These are phyloP conservation scores for Antechinus stuartii DNA, from an alignment of 2,113 vertebrate species.

Conservation along the genomic window DNA sequence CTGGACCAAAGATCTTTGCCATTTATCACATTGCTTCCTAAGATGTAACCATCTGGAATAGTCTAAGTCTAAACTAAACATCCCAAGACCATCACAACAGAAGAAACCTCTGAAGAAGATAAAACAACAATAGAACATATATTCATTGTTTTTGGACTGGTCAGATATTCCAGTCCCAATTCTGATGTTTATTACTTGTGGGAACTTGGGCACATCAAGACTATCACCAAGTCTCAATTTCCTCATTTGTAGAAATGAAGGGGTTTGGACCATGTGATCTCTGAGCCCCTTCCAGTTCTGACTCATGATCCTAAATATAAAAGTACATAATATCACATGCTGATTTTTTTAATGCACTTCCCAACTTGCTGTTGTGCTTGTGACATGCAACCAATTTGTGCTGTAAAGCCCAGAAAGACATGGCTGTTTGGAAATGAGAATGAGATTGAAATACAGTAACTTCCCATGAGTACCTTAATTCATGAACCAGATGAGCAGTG, in stretches of 20 bases:
- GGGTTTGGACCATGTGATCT: not conserved
- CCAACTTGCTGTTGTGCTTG: not conserved
- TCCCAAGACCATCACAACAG: not conserved
- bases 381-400: not conserved
- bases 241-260: not conserved
- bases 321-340: not conserved
- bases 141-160: not conserved
- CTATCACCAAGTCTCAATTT: not conserved
- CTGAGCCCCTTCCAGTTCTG: not conserved
- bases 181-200: not conserved
- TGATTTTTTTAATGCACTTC: not conserved
- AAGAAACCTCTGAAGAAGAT: not conserved
- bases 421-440: not conserved
- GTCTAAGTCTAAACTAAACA: not conserved
- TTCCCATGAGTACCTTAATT: conserved; percentile 88
- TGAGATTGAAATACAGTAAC: conserved; percentile 9
- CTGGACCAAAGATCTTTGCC: not conserved
- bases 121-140: not conserved
- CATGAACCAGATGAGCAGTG: conserved; percentile 93
- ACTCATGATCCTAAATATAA: not conserved
- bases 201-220: not conserved
- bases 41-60: not conserved
- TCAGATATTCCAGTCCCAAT: not conserved
- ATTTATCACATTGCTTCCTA: not conserved
- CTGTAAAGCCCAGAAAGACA: not conserved